Evolutionary conservation across 2,888 invertebrate species (phyloP), one percentile per base, ranked within the genome.

Genomic region (Conops quadrifasciatus): DNA sequence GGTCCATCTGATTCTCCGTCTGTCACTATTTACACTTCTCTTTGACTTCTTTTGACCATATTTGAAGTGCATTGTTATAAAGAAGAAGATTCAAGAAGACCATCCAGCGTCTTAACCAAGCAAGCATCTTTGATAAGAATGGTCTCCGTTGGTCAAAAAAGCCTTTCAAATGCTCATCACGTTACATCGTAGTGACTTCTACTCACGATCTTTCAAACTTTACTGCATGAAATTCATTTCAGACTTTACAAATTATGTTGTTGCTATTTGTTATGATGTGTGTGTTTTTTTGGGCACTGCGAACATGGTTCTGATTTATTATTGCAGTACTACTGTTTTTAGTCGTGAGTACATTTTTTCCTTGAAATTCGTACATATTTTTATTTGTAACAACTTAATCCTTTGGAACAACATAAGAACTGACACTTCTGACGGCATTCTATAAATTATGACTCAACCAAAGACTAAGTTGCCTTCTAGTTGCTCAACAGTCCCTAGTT

Each of bases 371-470:
- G 21, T 59, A 15, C 59, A 15, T 59, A 26, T 49, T 26, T 2
- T 30, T 15, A 11, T 24, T 58, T 49, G 36, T 24, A 51, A 68
- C 68, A 68, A 68, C 49, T 62, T 68, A 68, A 68, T 68, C 68
- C 53, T 28, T 13, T n/a, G 2, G 51, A 47, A 67, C 28, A 67
- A 36, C 45, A 24, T 58, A 15, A 59, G 45, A 58, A 49, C 49
- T 45, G 67, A 49, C 60, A 68, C 60, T 68, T 68, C 45, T 68
- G 60, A 60, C 68, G 60, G 68, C 13, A 60, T 36, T 9, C 4
- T 9, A 68, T 68, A 60, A 62, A 68, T 68, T 67, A 36, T 9
- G 36, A 36, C 9, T 7, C 9, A 36, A 36, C 36, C 36, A 36
- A 9, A 36, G 5, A 36, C 5, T 7, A 9, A 36, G 36, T 36